phyloP scores from a whole-genome alignment of 2,797 vertebrate genomes.

The Thamnophis elegans region DNA sequence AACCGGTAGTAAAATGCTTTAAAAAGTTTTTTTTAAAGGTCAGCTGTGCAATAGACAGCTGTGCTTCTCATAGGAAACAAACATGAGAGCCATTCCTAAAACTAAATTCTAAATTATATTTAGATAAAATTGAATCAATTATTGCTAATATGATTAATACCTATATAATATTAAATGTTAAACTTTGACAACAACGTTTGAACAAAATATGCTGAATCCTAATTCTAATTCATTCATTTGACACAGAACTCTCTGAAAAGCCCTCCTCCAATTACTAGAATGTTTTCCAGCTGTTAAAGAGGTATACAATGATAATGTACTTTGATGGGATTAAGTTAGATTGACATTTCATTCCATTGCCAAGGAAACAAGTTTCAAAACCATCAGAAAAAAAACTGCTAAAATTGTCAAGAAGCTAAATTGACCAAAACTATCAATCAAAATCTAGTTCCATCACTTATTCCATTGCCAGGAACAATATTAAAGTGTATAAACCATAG shows the following conservation, averaged over 20 bases:
- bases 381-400: background rate
- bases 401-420: background rate
- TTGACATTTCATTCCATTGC: background rate
- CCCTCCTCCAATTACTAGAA: background rate
- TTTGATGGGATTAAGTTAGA: background rate
- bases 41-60: too few species aligned
- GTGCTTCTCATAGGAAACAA: background rate
- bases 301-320: background rate
- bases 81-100: background rate
- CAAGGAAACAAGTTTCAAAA: background rate
- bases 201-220: background rate
- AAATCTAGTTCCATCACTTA: background rate
- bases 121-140: background rate
- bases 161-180: background rate
- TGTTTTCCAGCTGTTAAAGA: background rate
- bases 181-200: background rate
- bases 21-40: too few species aligned
- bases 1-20: too few species aligned
- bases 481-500: background rate
- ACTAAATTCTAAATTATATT: background rate
- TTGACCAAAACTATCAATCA: background rate
- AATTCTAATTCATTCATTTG: background rate
- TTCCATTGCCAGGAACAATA: background rate
- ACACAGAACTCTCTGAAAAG: background rate
- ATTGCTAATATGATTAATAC: background rate